A percentile compares a stretch with the other conserved stretches of the same genome.
Conservation (phyloP, 2,888 invertebrate genomes). For the Diarsia brunnea region DNA sequence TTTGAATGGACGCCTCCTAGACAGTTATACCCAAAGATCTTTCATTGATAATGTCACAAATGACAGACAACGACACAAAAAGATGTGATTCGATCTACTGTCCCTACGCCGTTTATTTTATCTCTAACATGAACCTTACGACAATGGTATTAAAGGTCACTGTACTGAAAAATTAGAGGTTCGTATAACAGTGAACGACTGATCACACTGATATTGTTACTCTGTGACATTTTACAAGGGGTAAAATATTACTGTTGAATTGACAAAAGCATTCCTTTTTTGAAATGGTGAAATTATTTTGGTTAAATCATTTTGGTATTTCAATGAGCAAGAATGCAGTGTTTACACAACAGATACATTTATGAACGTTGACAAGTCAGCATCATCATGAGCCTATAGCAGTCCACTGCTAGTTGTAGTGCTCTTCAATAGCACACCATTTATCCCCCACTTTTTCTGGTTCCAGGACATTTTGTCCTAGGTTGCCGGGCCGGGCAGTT, state of each 20-base stretch:
- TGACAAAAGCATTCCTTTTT: conserved; percentile 10
- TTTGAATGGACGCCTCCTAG: conserved; percentile 20
- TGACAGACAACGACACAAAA: conserved; percentile 37
- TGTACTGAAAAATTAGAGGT: not conserved
- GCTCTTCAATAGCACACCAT: too few relatives aligned
- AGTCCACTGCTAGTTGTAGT: too few relatives aligned
- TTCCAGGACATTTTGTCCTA: too few relatives aligned
- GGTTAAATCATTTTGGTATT: conserved; percentile 1
- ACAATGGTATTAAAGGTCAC: not conserved
- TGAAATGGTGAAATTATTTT: conserved; percentile 28
- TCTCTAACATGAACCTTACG: not conserved
- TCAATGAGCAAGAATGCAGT: not conserved
- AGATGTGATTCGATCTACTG: conserved; percentile 27
- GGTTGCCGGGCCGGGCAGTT: too few relatives aligned
- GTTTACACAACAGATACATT: not conserved
- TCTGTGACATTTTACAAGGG: conserved; percentile 6
- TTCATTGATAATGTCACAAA: conserved; percentile 38
- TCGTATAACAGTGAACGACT: not conserved
- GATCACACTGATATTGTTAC: conserved; percentile 31
- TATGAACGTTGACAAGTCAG: not conserved
- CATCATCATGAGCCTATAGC: too few relatives aligned
- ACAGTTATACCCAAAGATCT: conserved; percentile 40
- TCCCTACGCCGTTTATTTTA: not conserved
- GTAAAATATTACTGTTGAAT: conserved; percentile 2
- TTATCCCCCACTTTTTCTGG: too few relatives aligned